These are phyloP conservation scores for Drosophila nikananu DNA, from an alignment of 1,140 invertebrate genomes.

Conservation along the genomic window DNA sequence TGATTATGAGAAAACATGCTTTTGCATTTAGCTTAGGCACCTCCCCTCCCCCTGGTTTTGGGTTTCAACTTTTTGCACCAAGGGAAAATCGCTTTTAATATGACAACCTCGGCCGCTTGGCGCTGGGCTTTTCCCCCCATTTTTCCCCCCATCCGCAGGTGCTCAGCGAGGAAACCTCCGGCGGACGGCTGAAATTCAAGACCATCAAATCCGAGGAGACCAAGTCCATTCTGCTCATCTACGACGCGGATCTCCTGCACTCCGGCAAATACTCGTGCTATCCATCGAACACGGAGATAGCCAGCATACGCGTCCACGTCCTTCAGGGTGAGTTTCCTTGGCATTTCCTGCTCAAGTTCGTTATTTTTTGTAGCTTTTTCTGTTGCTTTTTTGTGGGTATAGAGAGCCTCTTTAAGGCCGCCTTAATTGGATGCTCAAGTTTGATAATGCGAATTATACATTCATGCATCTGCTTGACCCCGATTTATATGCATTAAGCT, in stretches of 20 bases:
- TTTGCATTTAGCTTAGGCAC: constrained; percentile 68
- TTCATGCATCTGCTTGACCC: constrained; percentile 52
- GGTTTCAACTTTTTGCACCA: constrained; percentile 17
- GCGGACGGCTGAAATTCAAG: constrained; percentile 84
- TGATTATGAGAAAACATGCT: constrained; percentile 83
- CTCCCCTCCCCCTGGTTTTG: not conserved
- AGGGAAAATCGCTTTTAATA: constrained; percentile 60
- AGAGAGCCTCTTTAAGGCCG: constrained; percentile 18
- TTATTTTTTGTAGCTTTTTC: not conserved
- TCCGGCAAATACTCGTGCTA: constrained; percentile 86
- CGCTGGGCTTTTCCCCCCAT: not conserved
- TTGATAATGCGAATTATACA: constrained; percentile 52
- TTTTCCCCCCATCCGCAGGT: constrained; percentile 59
- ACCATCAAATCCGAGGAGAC: constrained; percentile 85
- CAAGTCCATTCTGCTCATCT: constrained; percentile 85
- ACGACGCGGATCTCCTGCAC: constrained; percentile 85
- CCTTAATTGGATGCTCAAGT: constrained; percentile 48
- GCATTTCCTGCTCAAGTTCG: not conserved
- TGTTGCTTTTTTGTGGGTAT: not conserved
- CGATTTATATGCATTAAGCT: constrained; percentile 55
- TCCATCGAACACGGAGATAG: constrained; percentile 86
- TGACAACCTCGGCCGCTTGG: constrained; percentile 19
- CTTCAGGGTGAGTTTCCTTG: constrained; percentile 80
- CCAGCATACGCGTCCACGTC: constrained; percentile 87
- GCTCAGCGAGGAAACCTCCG: constrained; percentile 83